Percentiles rank a stretch among this genome's conserved stretches.
phyloP scores from a whole-genome alignment of 92 coral and sea anemone species.

The Phenganax stokvisi region DNA sequence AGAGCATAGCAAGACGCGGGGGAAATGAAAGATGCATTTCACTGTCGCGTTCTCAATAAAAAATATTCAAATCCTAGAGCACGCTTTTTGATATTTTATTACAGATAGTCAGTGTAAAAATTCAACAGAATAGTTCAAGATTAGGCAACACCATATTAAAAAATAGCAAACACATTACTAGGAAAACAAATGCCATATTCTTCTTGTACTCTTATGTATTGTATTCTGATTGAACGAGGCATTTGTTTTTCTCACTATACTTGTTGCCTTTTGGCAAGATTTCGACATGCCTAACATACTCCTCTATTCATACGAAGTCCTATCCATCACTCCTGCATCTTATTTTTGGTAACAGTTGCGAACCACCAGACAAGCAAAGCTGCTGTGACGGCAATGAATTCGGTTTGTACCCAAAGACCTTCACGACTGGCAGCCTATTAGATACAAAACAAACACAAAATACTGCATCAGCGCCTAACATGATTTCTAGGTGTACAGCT shows the following conservation, averaged over 20 bases:
- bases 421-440: constrained; percentile 94
- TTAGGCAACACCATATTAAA: too few species aligned
- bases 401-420: constrained; percentile 97
- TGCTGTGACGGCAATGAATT: constrained; percentile 89
- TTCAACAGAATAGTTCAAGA: too few species aligned
- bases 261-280: background rate
- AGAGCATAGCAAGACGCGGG: too few species aligned
- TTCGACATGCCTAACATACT: background rate
- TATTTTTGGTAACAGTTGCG: constrained; percentile 89
- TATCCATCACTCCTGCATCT: constrained; percentile 67
- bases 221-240: background rate
- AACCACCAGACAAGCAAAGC: constrained; percentile 98
- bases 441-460: background rate
- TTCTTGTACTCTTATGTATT: background rate
- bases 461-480: too few species aligned
- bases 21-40: too few species aligned
- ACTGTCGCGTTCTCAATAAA: too few species aligned
- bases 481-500: too few species aligned
- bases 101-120: too few species aligned
- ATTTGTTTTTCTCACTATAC: background rate
- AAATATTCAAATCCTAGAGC: too few species aligned
- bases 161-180: too few species aligned
- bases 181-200: background rate
- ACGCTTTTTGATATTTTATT: too few species aligned
- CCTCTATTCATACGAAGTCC: background rate